Evolutionary conservation across 2,113 vertebrate species (phyloP).

Genomic region (Peucedramus taeniatus): DNA sequence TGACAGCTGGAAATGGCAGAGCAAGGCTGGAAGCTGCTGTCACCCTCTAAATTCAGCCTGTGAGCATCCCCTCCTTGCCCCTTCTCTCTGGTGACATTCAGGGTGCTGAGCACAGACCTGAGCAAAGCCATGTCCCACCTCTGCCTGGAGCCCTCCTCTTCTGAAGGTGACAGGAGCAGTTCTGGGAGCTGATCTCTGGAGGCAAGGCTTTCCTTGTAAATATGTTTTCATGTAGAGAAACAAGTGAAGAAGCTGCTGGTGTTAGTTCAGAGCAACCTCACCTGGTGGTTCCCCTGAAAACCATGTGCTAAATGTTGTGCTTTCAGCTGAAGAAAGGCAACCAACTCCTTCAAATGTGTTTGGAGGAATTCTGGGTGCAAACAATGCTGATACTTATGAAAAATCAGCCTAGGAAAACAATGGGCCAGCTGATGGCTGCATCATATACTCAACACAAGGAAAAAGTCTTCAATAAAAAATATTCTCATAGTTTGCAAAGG

Average conservation of each 20-base stretch:
- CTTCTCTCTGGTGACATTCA: constrained; percentile 44
- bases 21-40: background rate
- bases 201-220: constrained; percentile 7
- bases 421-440: background rate
- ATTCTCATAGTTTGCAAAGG: constrained; percentile 60
- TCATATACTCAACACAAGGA: background rate
- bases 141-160: constrained; percentile 58
- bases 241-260: background rate
- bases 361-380: background rate
- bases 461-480: background rate
- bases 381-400: background rate
- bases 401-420: background rate
- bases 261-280: rapidly evolving
- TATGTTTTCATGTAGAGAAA: background rate
- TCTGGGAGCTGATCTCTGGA: constrained; percentile 66
- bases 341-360: background rate
- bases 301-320: background rate
- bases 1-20: background rate
- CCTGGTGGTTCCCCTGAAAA: rapidly evolving
- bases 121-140: constrained; percentile 50
- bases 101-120: constrained; percentile 45
- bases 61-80: background rate
- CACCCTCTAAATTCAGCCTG: background rate
- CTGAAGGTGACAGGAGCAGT: background rate
- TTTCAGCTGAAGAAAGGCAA: background rate